Base-by-base conservation (phyloP, 2,113 vertebrate species). In the Erinaceus europaeus region DNA sequence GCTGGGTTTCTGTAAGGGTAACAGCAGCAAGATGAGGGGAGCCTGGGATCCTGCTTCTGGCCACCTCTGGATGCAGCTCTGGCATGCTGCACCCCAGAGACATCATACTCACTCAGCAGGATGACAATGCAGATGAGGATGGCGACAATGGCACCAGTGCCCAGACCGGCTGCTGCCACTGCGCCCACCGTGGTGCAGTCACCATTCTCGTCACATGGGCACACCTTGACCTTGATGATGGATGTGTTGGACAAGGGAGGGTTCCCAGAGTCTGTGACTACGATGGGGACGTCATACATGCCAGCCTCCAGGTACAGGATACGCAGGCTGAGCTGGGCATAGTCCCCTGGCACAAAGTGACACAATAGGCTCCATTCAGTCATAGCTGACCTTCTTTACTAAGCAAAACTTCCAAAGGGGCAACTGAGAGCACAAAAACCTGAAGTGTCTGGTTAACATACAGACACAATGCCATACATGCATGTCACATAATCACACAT, bases 101-200 rank as follows among this genome's bases (percentile, higher is more conserved):
- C n/a, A n/a, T n/a, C 21, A 17, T 68, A 97, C 98, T 98, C 94
- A 99, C 99, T 98, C 2, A 99, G 98, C 36, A 99, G 94, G 50
- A 99, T 98, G 83, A 98, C 98, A 96, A 99, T 98, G 95, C 99
- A 99, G 96, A 99, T 97, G 83, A 99, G 96, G 94, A 99, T 99
- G 93, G 98, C 98, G 64, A 98, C 98, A 72, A 99, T 99, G 96
- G 99, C 98, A 0, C 99, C 99, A 0, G 99, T 99, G 89, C 99
- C 99, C 93, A 99, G 97, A 27, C 98, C 98, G 0, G 98, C 97
- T 0, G 98, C 98, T 0, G 98, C 98, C 91, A 99, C 98, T 0
- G 99, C 98, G 2, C 98, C 99, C 0, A 98, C 89, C 1, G 98
- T 97, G 78, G 98, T 99, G 94, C 99, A 99, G 97, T 99, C 99